Conservation (phyloP, 1,140 invertebrate genomes). For the Frieseomelitta varia region DNA sequence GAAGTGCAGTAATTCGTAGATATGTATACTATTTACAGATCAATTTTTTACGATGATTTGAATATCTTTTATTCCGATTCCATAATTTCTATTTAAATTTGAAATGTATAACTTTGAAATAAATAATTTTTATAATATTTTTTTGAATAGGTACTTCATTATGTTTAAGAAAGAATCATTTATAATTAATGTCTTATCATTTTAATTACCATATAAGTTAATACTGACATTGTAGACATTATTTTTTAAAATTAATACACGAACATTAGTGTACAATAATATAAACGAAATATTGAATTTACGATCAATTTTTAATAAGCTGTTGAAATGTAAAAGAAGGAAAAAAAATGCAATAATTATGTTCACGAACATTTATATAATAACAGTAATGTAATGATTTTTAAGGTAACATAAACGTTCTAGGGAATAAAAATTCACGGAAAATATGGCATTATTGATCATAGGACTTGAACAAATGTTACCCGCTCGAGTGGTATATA, state of each 20-base stretch:
- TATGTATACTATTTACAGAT: not conserved
- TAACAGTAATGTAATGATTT: constrained; percentile 6
- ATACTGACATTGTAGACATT: not conserved
- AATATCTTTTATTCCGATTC: not conserved
- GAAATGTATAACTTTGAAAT: not conserved
- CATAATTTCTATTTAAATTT: not conserved
- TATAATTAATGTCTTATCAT: not conserved
- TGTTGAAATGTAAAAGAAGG: not conserved
- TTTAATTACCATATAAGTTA: not conserved
- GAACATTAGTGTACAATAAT: not conserved
- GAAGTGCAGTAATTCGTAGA: not conserved
- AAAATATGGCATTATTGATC: not conserved
- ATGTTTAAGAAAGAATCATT: too few relatives aligned
- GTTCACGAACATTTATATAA: not conserved
- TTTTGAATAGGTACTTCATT: too few relatives aligned
- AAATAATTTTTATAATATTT: not conserved
- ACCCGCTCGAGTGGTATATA: not conserved
- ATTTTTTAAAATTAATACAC: too few relatives aligned
- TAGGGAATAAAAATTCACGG: not conserved
- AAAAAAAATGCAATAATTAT: not conserved
- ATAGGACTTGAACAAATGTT: not conserved
- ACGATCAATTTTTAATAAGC: not conserved
- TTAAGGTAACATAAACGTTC: not conserved
- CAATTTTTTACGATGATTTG: not conserved
- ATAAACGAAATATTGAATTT: not conserved